Base-by-base conservation (phyloP, 2,797 vertebrate species). In the Lagocephalus sceleratus region DNA sequence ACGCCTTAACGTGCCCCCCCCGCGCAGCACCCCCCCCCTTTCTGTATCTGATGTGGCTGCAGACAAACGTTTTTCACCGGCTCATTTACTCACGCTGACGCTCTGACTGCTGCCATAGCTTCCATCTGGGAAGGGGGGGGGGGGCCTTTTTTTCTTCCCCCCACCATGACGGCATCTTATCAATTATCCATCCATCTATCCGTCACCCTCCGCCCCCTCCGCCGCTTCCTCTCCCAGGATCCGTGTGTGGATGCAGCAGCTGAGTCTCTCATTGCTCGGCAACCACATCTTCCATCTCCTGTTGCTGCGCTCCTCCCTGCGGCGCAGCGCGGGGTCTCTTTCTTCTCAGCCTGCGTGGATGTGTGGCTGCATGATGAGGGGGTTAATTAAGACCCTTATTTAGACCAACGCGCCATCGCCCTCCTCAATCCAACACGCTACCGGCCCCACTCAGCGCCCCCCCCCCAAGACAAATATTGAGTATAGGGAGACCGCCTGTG, bases 211-310 rank as follows among this genome's bases (percentile, higher is more conserved):
- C 51, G 54, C 64, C 14, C 53, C 47, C n/a, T 56, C 32, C 55
- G 57, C 73, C 68, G 63, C 62, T 76, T 67, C 51, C 60, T 78
- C 62, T 55, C 60, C 50, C 76, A 60, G 79, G 78, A 84, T 83
- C 61, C 84, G 70, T 57, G 61, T 61, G 62, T 69, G 65, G 64
- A 73, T 80, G 75, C 47, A 69, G 68, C 73, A 84, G 81, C 81
- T 78, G 75, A 84, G 78, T 76, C 70, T 51, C 60, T 73, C 41
- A 84, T 84, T 73, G 68, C 83, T 72, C 81, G 82, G 78, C 71
- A 85, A 81, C 85, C 62, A 75, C 78, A 70, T 84, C 76, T 67
- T 73, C 68, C 67, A 61, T 69, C 47, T 66, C 64, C 22, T 64
- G n/a, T 38, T 42, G 52, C 66, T 42, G 32, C 35, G 44, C 48